Percentiles rank a stretch among this genome's conserved stretches.
Evolutionary conservation across 2,888 invertebrate species (phyloP).

Genomic region (Augiades crinisus): DNA sequence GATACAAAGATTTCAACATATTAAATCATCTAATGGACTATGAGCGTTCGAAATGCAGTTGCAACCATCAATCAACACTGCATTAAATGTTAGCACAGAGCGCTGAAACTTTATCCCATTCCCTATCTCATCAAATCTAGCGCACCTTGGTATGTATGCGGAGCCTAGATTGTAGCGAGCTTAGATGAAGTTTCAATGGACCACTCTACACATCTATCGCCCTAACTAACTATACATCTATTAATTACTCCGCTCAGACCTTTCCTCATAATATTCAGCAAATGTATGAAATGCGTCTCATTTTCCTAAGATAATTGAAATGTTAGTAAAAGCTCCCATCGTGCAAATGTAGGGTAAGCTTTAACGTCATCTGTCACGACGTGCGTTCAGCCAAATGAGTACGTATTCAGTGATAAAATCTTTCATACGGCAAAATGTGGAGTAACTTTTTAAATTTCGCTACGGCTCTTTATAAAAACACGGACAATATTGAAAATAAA

Average conservation of each 20-base stretch:
- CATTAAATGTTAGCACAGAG: constrained; percentile 21
- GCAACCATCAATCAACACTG: constrained; percentile 24
- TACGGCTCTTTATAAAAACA: constrained; percentile 7
- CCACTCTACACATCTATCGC: constrained; percentile 26
- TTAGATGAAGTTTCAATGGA: constrained; percentile 31
- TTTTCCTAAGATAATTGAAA: constrained; percentile 25
- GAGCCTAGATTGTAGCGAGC: constrained; percentile 28
- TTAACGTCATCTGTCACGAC: constrained; percentile 25
- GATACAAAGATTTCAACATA: too few species aligned
- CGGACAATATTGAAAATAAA: constrained; percentile 20
- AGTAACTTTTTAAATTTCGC: constrained; percentile 12
- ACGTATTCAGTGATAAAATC: constrained; percentile 20
- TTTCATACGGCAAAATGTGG: constrained; percentile 9
- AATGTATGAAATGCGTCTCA: constrained; percentile 20
- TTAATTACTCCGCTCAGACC: constrained; percentile 22
- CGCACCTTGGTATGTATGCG: constrained; percentile 25
- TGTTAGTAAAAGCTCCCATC: constrained; percentile 21
- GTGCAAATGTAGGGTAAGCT: constrained; percentile 26
- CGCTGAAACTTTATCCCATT: constrained; percentile 29
- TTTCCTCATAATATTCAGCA: constrained; percentile 15
- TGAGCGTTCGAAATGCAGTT: constrained; percentile 7
- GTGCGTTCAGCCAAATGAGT: constrained; percentile 19
- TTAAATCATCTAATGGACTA: too few species aligned
- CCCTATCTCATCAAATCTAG: constrained; percentile 29
- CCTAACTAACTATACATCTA: constrained; percentile 23